These are phyloP conservation scores for Drosophila setifemur DNA, from an alignment of 1,140 invertebrate genomes.

Conservation along the genomic window DNA sequence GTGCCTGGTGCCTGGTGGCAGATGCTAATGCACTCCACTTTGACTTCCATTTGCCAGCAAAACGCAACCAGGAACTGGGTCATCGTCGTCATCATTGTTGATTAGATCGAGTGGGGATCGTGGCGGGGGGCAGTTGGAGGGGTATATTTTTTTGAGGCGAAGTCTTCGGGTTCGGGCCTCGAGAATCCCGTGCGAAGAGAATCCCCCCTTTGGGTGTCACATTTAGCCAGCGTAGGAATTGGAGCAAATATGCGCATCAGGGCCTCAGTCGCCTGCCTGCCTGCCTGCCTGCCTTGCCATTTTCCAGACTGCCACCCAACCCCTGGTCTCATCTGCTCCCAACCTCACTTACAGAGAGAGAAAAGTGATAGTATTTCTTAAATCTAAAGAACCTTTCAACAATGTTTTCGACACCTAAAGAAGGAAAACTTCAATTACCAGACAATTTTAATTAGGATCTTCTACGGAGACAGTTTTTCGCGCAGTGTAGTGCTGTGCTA, in stretches of 20 bases:
- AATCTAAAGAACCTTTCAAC: too few species aligned
- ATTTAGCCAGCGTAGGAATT: conserved; percentile 63
- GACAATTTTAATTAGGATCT: too few species aligned
- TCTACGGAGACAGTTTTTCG: neutral
- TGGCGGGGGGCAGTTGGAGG: neutral
- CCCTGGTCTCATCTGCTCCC: neutral
- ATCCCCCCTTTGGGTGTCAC: conserved; percentile 53
- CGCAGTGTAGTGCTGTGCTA: neutral
- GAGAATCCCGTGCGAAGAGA: neutral
- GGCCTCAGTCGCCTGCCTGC: conserved; percentile 27
- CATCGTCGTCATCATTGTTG: conserved; percentile 50
- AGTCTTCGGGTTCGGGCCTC: too few species aligned
- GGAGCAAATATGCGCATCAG: conserved; percentile 69
- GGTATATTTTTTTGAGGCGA: too few species aligned
- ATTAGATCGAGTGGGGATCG: conserved; percentile 26
- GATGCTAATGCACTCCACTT: conserved; percentile 38
- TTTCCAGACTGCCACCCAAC: conserved; percentile 18
- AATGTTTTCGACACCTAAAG: too few species aligned
- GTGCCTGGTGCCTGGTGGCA: conserved; percentile 4
- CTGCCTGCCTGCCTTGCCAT: conserved; percentile 13
- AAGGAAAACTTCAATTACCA: too few species aligned
- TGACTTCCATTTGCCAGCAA: conserved; percentile 35
- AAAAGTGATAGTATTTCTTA: too few species aligned
- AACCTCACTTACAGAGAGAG: neutral
- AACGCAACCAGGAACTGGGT: conserved; percentile 56